phyloP scores from a whole-genome alignment of 2,113 vertebrate genomes.

The western clawed frog (Xenopus tropicalis) region DNA sequence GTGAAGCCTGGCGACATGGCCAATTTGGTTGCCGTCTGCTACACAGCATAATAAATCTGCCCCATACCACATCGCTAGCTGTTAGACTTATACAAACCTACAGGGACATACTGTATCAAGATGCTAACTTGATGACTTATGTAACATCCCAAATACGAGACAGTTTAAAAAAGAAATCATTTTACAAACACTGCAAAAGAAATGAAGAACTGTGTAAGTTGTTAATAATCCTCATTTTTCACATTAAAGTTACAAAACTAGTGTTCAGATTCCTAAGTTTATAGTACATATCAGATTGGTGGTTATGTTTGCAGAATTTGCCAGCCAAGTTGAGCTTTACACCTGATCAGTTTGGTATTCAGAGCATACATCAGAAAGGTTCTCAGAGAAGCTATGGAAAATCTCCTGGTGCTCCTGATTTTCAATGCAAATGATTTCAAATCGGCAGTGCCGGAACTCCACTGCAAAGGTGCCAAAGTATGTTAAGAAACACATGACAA shows the following conservation, averaged over 20 bases:
- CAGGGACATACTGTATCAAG: too few relatives aligned
- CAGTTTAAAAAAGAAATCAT: too few relatives aligned
- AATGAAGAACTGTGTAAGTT: neutral
- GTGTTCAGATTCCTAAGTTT: constrained; percentile 5
- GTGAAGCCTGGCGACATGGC: too few relatives aligned
- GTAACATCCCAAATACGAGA: too few relatives aligned
- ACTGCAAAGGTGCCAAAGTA: constrained; percentile 80
- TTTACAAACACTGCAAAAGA: too few relatives aligned
- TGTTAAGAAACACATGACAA: constrained; percentile 84
- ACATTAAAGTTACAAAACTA: neutral
- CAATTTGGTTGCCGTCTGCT: too few relatives aligned
- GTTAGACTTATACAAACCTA: too few relatives aligned
- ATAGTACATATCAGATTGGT: neutral
- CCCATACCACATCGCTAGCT: too few relatives aligned
- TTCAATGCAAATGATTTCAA: constrained; percentile 72
- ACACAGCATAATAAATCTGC: too few relatives aligned
- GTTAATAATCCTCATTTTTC: neutral
- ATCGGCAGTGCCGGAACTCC: constrained; percentile 86
- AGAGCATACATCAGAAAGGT: constrained; percentile 63
- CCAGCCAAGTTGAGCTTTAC: constrained; percentile 46
- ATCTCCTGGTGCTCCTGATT: constrained; percentile 69
- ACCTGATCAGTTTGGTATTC: constrained; percentile 76
- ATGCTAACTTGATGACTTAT: too few relatives aligned
- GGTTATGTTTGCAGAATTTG: neutral
- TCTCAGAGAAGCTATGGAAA: constrained; percentile 67